phyloP scores from a whole-genome alignment of 2,888 invertebrate species.

The Tanaodytes sp. region DNA sequence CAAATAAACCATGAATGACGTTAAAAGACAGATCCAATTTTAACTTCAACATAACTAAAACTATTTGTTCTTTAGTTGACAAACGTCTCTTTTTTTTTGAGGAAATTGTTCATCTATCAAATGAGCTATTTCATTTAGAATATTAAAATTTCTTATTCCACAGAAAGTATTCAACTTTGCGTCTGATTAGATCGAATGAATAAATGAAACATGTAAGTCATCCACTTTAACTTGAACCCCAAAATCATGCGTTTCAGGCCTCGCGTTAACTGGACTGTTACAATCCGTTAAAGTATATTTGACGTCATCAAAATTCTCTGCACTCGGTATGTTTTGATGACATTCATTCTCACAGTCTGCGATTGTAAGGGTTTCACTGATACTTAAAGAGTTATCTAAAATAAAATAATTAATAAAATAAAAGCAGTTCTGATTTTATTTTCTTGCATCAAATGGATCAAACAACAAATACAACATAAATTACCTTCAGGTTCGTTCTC shows the following conservation, averaged over 20 bases:
- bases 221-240: background rate
- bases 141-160: conserved; percentile 8
- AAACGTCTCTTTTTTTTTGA: conserved; percentile 1
- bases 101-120: conserved; percentile 5
- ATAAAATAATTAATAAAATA: too few species aligned
- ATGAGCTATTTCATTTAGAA: conserved; percentile 1
- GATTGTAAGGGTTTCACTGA: too few species aligned
- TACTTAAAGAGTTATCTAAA: too few species aligned
- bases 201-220: background rate
- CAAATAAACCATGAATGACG: background rate
- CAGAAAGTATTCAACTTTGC: conserved; percentile 2
- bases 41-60: background rate
- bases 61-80: background rate
- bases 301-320: too few species aligned
- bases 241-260: background rate
- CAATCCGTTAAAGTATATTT: too few species aligned
- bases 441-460: too few species aligned
- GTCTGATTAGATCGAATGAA: background rate
- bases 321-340: too few species aligned
- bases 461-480: too few species aligned
- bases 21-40: conserved; percentile 3
- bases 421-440: too few species aligned
- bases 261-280: too few species aligned
- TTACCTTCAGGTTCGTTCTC: too few species aligned
- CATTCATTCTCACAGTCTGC: too few species aligned